Evolutionary conservation across 1,140 invertebrate species (phyloP), one percentile per base, ranked within the genome.

Genomic region (Drosophila azteca): DNA sequence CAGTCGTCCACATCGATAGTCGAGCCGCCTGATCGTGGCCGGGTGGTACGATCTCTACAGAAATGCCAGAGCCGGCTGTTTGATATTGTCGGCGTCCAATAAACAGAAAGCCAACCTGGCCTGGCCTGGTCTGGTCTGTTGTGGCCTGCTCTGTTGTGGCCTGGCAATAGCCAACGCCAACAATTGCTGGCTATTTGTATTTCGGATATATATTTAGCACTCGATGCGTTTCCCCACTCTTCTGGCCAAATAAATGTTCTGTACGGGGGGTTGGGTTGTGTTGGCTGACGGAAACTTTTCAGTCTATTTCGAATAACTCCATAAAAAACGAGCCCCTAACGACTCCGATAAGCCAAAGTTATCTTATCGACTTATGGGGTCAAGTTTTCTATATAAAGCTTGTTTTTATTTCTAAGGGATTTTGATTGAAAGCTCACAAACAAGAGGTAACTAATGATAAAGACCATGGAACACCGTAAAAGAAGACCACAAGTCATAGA

Each of bases 121-220:
- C 31, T 35, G 31, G 62, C 20, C 68, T 64, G 70, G 51, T 50
- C 29, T 35, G 2, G 31, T 8, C 31, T 35, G 31, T 20, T 20
- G 17, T 31, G 1, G 29, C 29, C 29, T 31, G 1, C 6, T 6
- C 29, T 31, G 3, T 8, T 8, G 8, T 35, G 35, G 62, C 35
- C 69, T 73, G 70, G 52, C 58, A 71, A 72, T 70, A 60, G 69
- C 71, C 71, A 74, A 52, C 57, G 35, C 35, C 35, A 39, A 31
- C 66, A 67, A 75, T 44, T 75, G 54, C 60, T 75, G 50, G 72
- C 71, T 76, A 76, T 76, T 76, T 76, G 72, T 51, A 67, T 57
- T 75, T 58, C 26, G 17, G 49, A 48, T 50, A 62, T 73, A 57
- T 54, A 52, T 59, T 35, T 59, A 58, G 68, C 55, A 52, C 68